Evolutionary conservation across 2,888 invertebrate species (phyloP).

Genomic region (Dexiosoma caninum): DNA sequence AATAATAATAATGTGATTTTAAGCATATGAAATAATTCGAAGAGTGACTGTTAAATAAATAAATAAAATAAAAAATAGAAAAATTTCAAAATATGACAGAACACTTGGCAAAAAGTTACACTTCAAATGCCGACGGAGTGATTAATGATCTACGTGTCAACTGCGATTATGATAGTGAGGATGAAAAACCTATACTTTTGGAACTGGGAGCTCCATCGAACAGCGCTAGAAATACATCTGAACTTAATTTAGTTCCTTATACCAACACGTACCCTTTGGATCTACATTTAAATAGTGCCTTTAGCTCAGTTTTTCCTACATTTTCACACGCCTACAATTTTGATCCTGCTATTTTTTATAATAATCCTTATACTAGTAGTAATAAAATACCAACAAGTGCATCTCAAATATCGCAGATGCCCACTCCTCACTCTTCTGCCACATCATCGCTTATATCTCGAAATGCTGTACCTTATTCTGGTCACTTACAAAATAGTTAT

Average conservation of each 20-base stretch:
- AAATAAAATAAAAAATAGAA: background rate
- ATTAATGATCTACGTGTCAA: background rate
- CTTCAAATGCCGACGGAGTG: conserved; percentile 30
- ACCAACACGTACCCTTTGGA: conserved; percentile 60
- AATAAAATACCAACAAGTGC: conserved; percentile 20
- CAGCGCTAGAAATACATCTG: conserved; percentile 59
- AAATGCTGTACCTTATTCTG: conserved; percentile 51
- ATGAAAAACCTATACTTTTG: conserved; percentile 71
- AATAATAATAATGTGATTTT: conserved; percentile 17
- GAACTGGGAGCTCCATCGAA: conserved; percentile 68
- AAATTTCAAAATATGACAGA: conserved; percentile 35
- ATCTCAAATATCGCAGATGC: conserved; percentile 8
- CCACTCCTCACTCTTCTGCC: background rate
- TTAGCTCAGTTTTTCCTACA: conserved; percentile 18
- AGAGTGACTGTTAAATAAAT: background rate
- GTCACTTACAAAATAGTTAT: conserved; percentile 72
- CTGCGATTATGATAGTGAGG: conserved; percentile 67
- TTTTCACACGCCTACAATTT: conserved; percentile 11
- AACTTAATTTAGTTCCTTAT: conserved; percentile 64
- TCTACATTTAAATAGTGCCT: conserved; percentile 56
- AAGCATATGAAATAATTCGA: background rate
- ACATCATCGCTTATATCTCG: conserved; percentile 30
- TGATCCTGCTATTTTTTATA: conserved; percentile 44
- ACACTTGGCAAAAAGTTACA: background rate
- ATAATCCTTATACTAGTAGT: conserved; percentile 56